phyloP scores from a whole-genome alignment of 2,113 vertebrate genomes.

The Micromys minutus region DNA sequence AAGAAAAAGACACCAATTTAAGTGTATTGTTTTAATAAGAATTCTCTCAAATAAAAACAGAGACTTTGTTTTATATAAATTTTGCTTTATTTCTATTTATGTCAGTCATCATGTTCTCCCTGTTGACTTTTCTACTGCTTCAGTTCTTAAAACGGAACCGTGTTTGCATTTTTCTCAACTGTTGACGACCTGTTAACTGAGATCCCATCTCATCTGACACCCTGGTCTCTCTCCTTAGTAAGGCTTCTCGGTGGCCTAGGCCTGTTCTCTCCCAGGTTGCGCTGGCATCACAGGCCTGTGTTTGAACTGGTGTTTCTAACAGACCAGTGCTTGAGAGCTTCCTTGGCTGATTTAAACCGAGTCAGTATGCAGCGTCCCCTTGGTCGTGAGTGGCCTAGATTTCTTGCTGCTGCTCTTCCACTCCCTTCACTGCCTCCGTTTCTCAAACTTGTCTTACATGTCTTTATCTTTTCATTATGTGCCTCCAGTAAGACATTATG shows the following conservation, averaged over 20 bases:
- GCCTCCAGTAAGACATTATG: not conserved
- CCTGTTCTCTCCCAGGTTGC: not conserved
- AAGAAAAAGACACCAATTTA: not conserved
- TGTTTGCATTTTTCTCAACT: not conserved
- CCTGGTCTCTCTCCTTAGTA: not conserved
- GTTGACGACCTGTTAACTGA: not conserved
- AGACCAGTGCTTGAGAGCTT: not conserved
- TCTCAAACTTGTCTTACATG: not conserved
- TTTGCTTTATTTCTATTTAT: not conserved
- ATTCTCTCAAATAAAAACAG: constrained; percentile 54
- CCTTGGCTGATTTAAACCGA: not conserved
- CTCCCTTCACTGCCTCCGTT: not conserved
- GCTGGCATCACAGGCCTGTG: not conserved
- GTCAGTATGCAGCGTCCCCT: not conserved
- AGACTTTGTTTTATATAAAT: not conserved
- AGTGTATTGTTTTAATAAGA: constrained; percentile 57
- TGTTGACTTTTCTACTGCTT: not conserved
- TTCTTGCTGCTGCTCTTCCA: not conserved
- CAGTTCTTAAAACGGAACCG: not conserved
- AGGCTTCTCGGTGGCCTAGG: not conserved
- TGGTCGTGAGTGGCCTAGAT: not conserved
- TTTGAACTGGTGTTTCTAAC: not conserved
- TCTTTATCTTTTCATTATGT: not conserved
- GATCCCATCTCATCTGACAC: not conserved
- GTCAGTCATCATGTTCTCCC: not conserved